phyloP scores from a whole-genome alignment of 1,140 invertebrate species.

The Tenebrio molitor region DNA sequence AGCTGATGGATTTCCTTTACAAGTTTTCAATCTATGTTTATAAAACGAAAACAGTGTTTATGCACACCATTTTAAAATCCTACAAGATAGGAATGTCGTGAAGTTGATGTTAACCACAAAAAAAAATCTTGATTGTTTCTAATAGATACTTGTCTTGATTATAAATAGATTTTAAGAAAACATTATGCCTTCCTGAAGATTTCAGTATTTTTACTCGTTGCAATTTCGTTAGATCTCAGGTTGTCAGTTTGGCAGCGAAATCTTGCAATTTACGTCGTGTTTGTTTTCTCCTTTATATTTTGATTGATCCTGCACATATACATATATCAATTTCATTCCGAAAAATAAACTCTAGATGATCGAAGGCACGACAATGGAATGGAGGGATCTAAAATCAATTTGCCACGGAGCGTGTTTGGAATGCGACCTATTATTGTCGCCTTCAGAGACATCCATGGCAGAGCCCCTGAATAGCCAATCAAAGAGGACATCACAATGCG shows the following conservation, averaged over 20 bases:
- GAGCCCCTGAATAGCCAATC: slow-evolving; percentile 33
- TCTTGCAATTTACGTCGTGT: slow-evolving; percentile 1
- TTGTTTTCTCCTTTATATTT: slow-evolving; percentile 27
- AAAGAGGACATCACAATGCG: slow-evolving; percentile 37
- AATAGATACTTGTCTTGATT: too few relatives aligned
- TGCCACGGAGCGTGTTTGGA: slow-evolving; percentile 31
- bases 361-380: slow-evolving; percentile 42
- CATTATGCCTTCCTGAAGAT: too few relatives aligned
- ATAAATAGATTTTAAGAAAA: too few relatives aligned
- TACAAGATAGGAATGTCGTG: background rate
- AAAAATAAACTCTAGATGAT: slow-evolving; percentile 46
- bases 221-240: too few relatives aligned
- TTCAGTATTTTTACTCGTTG: too few relatives aligned
- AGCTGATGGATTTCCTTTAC: slow-evolving; percentile 26
- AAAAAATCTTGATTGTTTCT: too few relatives aligned
- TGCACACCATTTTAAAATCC: slow-evolving; percentile 24
- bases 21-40: slow-evolving; percentile 21
- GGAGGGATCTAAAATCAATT: slow-evolving; percentile 39
- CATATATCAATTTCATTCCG: slow-evolving; percentile 45
- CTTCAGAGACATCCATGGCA: slow-evolving; percentile 28
- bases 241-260: background rate
- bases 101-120: too few relatives aligned
- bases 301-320: slow-evolving; percentile 32
- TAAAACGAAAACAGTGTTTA: slow-evolving; percentile 14
- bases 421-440: slow-evolving; percentile 38